Conservation (phyloP, 2,113 vertebrate genomes). For the Brienomyrus longianalis region DNA sequence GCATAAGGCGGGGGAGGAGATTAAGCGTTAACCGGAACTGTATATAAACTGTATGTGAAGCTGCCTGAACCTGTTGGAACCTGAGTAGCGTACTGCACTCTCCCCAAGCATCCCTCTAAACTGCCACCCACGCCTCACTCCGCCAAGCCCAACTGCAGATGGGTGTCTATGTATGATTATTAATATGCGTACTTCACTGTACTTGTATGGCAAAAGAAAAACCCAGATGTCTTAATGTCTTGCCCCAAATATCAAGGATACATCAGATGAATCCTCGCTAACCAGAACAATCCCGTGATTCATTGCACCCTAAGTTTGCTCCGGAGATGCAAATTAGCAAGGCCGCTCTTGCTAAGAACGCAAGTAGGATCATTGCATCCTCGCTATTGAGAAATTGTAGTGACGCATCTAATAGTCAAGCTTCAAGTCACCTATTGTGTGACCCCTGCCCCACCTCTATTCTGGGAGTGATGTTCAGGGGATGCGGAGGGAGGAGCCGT, state of each 20-base stretch:
- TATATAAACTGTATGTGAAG: background rate
- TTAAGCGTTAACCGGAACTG: background rate
- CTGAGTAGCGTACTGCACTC: background rate
- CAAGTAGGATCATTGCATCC: background rate
- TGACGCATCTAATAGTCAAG: background rate
- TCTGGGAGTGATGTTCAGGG: too few relatives aligned
- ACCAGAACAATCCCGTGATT: background rate
- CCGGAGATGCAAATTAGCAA: background rate
- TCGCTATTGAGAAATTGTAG: background rate
- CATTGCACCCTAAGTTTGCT: background rate
- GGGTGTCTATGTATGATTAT: background rate
- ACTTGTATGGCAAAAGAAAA: background rate
- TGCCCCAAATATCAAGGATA: background rate
- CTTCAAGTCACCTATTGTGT: background rate
- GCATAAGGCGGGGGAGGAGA: slow-evolving; percentile 4
- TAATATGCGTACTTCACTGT: background rate
- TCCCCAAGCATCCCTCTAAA: background rate
- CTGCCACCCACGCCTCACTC: background rate
- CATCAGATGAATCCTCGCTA: background rate
- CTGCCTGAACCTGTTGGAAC: background rate
- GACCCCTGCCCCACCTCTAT: background rate
- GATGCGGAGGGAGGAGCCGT: background rate
- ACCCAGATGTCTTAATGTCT: background rate
- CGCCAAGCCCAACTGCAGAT: background rate
- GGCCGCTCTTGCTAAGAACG: background rate